Conservation (phyloP, 1,140 invertebrate species). For the Globodera rostochiensis region DNA sequence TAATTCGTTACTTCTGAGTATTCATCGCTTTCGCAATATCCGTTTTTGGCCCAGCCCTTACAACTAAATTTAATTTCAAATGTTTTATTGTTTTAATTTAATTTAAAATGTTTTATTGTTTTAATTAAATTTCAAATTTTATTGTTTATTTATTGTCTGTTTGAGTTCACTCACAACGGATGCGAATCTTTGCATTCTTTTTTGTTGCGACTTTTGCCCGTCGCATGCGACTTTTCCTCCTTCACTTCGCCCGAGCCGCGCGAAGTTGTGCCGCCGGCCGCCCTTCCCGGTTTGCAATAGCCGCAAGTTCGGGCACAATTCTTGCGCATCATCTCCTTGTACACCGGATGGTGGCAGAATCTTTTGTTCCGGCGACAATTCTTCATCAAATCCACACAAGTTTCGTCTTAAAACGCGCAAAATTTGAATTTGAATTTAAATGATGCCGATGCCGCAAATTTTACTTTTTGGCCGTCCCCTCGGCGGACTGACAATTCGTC, state of each 20-base stretch:
- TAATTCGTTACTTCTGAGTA: slow-evolving; percentile 33
- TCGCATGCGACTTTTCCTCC: slow-evolving; percentile 18
- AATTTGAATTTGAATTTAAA: not conserved
- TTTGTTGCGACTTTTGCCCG: slow-evolving; percentile 28
- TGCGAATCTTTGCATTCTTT: slow-evolving; percentile 42
- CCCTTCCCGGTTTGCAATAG: slow-evolving; percentile 34
- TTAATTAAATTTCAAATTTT: not conserved
- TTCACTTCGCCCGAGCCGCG: slow-evolving; percentile 7
- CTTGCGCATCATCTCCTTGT: slow-evolving; percentile 49
- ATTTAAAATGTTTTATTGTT: not conserved
- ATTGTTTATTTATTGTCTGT: not conserved
- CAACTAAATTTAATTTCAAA: slow-evolving; percentile 29
- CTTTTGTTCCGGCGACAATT: slow-evolving; percentile 51
- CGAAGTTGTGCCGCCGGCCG: slow-evolving; percentile 15
- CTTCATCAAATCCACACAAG: slow-evolving; percentile 52
- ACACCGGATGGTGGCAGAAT: slow-evolving; percentile 51
- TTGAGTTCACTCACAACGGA: slow-evolving; percentile 43
- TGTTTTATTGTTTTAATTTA: not conserved
- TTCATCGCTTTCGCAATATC: slow-evolving; percentile 51
- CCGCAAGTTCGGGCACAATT: slow-evolving; percentile 52
- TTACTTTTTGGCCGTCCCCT: slow-evolving; percentile 28
- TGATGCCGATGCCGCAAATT: not conserved
- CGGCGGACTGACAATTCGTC: slow-evolving; percentile 5
- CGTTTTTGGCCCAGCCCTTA: slow-evolving; percentile 48
- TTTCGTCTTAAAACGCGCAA: slow-evolving; percentile 22